Evolutionary conservation across 2,113 vertebrate species (phyloP), one percentile per base, ranked within the genome.

Genomic region (Paramormyrops kingsleyae): DNA sequence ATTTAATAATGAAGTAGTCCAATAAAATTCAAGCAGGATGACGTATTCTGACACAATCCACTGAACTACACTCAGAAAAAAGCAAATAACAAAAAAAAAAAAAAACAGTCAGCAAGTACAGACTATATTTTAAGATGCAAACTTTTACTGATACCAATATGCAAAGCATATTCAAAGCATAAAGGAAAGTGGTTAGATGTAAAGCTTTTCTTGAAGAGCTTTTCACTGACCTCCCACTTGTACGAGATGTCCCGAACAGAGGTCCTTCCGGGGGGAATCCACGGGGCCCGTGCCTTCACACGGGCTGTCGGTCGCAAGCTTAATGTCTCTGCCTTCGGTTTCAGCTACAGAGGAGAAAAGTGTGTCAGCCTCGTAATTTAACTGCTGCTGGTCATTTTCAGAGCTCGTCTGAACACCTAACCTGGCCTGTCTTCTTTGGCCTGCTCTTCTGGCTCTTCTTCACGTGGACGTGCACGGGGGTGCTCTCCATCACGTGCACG

Each of bases 401-500:
- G 5, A 3, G 4, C 31, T 42, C 15, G 2, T 7, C 13, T 53
- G 5, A 66, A 83, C 7, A 4, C 4, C 96, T 96, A 95, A 95
- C 94, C 93, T 96, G 94, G 1, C 88, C 24, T 0, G 84, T 88
- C 91, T 90, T 95, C 92, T 96, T 66, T 87, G 96, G 87, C 92
- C 95, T 90, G 19, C 93, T 93, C 94, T 95, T 97, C 93, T 95
- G 96, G 93, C 96, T 96, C 95, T 97, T 99, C 95, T 97, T 98
- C 94, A 98, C 96, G 90, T 99, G 97, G 42, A 99, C 97, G 83
- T 99, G 97, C 88, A 99, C 97, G 89, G 97, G 97, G 86, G 97
- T 98, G 90, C 95, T 97, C 93, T 97, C 97, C 94, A 97, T 96
- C 93, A 99, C 96, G 19, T 99, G 98, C 93, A 99, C 97, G 89